Base-by-base conservation (phyloP, 2,888 invertebrate genomes). In the Thymelicus acteon region DNA sequence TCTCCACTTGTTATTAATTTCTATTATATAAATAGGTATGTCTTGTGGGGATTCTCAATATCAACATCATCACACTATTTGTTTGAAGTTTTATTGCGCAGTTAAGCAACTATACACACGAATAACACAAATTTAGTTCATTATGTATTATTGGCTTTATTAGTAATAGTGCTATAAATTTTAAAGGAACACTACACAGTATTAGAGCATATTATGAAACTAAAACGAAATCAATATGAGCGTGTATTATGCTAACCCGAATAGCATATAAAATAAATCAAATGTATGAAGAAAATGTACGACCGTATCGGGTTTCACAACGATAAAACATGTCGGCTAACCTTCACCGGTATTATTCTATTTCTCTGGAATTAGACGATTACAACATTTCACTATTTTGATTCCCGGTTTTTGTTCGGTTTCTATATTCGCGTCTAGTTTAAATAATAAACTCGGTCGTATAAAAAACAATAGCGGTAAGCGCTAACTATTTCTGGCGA, bases 301-400 rank as follows among this genome's bases (percentile, higher is more conserved):
- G 60, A 67, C 39, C 39, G 69, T 70, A 73, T 75, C 74, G 63
- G 65, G 69, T 76, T 78, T 70, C 74, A 75, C 75, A 69, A 60
- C 71, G 58, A 73, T 73, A 73, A 74, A 74, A 73, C 83, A 84
- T 82, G 74, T 75, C 72, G 71, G 75, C 80, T 74, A 88, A 88
- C 87, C 89, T 88, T 86, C 83, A 75, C 73, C 63, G 54, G 79
- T 79, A 84, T 85, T 83, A 88, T 87, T 86, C 83, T 83, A 86
- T 88, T 87, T 86, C 85, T 85, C 89, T 88, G 82, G 84, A 90
- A 87, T 90, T 90, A 90, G 88, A 86, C 79, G 79, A 88, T 90
- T 91, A 88, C 91, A 86, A 84, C 88, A 90, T 83, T 81, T 77
- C 78, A 81, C 81, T 83, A 81, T 87, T 88, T 83, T 82, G 75